Conservation (phyloP, 2,797 vertebrate genomes). For the Stomatorhinus walkeri region DNA sequence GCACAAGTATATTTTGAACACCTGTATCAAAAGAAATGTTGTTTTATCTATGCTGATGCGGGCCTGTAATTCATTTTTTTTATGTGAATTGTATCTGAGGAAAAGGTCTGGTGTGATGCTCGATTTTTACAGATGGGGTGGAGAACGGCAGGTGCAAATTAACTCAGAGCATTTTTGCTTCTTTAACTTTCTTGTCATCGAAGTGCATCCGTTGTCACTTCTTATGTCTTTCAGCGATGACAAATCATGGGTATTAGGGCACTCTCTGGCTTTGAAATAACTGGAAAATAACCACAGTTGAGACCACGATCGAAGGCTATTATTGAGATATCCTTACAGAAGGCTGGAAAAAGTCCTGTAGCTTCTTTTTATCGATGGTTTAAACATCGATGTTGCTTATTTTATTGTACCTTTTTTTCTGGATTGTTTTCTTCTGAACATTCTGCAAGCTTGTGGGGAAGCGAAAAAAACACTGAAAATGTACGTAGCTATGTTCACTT, state of each 20-base stretch:
- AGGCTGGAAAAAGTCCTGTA: background rate
- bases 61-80: background rate
- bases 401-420: background rate
- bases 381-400: background rate
- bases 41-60: background rate
- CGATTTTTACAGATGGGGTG: background rate
- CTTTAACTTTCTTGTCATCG: background rate
- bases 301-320: background rate
- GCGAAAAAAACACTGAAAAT: background rate
- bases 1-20: background rate
- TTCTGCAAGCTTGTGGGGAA: background rate
- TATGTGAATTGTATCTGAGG: background rate
- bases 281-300: background rate
- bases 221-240: background rate
- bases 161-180: background rate
- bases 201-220: background rate
- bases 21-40: background rate
- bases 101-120: background rate
- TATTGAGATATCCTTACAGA: background rate
- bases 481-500: background rate
- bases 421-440: background rate
- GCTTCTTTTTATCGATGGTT: background rate
- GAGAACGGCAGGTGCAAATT: background rate
- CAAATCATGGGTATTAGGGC: background rate
- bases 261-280: conserved; percentile 19